Evolutionary conservation across 2,113 vertebrate genomes (phyloP), one percentile per base, ranked within the genome.

Genomic region (Rhinolophus sinicus): DNA sequence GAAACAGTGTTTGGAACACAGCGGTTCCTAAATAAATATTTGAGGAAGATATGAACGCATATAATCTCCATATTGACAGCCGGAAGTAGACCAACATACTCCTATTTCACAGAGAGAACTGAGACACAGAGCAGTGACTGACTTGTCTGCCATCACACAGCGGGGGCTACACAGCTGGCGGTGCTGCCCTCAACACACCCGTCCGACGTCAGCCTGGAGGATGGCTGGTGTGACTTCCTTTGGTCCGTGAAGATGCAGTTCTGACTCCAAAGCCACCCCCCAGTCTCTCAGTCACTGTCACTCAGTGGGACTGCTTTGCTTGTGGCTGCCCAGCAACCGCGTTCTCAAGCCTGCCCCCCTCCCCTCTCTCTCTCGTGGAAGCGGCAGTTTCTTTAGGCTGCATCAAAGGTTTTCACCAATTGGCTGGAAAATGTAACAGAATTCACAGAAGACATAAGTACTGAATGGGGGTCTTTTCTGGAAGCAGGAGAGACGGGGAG

Each of bases 231-330:
- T 4, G 15, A 28, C 5, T 85, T 47, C 44, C 30, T 33, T 65
- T 9, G 47, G 38, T 75, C 47, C 77, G 67, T 13, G n/a, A 60
- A 60, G 40, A 6, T 0, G 0, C 19, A 60, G 26, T 26, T 35
- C 40, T 50, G n/a, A 8, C 26, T 19, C 21, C 7, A 4, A 84
- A 4, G 38, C 24, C 62, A 15, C 2, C 28, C 11, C 15, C 38
- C 5, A 2, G 2, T 56, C 22, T 19, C 19, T 76, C 2, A 5
- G 14, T 56, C 19, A 0, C 5, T 26, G 40, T 38, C n/a, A 22
- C 11, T n/a, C 6, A 14, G 18, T 4, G 56, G 33, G 5, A 40
- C 26, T 15, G 67, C n/a, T 50, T 44, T 88, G 14, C 19, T 21
- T 44, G 22, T 28, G 28, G 47, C 44, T 72, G 24, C 50, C 70